phyloP scores from a whole-genome alignment of 64 coral and sea anemone genomes.

The Stichodactyla helianthus region DNA sequence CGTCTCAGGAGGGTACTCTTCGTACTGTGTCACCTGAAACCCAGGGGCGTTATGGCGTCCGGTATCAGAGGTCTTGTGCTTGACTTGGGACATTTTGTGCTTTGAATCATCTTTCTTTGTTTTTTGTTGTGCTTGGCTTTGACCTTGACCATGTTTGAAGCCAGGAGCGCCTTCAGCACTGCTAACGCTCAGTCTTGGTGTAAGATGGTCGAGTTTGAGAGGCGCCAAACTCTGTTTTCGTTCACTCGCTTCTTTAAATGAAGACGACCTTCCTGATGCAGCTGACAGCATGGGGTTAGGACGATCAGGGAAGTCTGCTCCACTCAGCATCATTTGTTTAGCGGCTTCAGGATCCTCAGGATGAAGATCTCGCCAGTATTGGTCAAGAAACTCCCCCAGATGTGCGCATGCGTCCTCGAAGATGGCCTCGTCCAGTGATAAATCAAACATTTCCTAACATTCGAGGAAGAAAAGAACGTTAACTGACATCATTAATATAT shows the following conservation, averaged over 20 bases:
- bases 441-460: constrained; percentile 85
- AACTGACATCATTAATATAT: no score
- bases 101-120: neutral
- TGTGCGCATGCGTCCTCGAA: constrained; percentile 94
- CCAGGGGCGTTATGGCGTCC: neutral
- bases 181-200: neutral
- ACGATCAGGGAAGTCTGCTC: constrained; percentile 17
- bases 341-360: constrained; percentile 48
- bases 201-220: constrained; percentile 16
- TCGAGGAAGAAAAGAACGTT: neutral
- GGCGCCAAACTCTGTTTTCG: constrained; percentile 23
- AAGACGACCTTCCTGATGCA: neutral
- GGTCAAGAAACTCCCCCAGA: constrained; percentile 84
- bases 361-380: constrained; percentile 95
- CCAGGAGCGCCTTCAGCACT: constrained; percentile 12
- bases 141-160: neutral
- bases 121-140: neutral
- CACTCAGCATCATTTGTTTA: constrained; percentile 11
- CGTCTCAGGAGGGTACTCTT: neutral
- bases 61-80: neutral
- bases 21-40: constrained; percentile 17
- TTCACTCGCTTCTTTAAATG: constrained; percentile 4
- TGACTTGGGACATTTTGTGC: neutral
- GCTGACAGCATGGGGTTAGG: constrained; percentile 13
- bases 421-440: constrained; percentile 83